A percentile compares a stretch with the other conserved stretches of the same genome.
These are phyloP conservation scores for Cynoglossus semilaevis DNA, from an alignment of 2,113 vertebrate species.

Conservation along the genomic window DNA sequence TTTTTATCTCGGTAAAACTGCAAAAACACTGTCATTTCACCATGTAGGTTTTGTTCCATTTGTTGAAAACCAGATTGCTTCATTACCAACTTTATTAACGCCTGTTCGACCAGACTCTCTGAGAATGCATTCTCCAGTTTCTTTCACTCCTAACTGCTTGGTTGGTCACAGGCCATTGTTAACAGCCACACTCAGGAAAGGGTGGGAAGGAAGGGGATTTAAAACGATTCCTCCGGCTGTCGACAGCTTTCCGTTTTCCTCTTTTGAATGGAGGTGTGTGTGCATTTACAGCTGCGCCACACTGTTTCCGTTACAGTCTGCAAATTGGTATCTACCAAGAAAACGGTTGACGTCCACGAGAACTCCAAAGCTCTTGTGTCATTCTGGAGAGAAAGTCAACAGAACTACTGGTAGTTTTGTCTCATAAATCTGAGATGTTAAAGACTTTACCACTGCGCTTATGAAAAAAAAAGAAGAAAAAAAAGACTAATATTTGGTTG, in stretches of 20 bases:
- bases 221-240: conserved; percentile 50
- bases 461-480: no score
- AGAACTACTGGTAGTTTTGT: no score
- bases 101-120: no score
- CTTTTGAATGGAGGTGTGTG: conserved; percentile 50
- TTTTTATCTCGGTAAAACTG: no score
- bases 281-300: conserved; percentile 11
- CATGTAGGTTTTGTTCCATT: background rate
- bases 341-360: no score
- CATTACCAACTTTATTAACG: no score
- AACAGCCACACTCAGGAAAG: conserved; percentile 80
- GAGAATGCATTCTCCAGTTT: conserved; percentile 26
- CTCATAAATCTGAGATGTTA: conserved; percentile 12
- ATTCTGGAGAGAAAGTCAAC: no score
- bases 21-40: background rate
- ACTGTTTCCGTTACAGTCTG: background rate
- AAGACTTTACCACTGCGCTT: conserved; percentile 60
- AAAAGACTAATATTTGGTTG: conserved; percentile 31
- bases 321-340: background rate
- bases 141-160: conserved; percentile 21
- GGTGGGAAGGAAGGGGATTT: conserved; percentile 66
- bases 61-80: no score
- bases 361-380: no score
- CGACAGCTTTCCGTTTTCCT: conserved; percentile 71
- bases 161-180: conserved; percentile 64